These are phyloP conservation scores for Myotis vivesi DNA, from an alignment of 2,797 vertebrate genomes.

Conservation along the genomic window DNA sequence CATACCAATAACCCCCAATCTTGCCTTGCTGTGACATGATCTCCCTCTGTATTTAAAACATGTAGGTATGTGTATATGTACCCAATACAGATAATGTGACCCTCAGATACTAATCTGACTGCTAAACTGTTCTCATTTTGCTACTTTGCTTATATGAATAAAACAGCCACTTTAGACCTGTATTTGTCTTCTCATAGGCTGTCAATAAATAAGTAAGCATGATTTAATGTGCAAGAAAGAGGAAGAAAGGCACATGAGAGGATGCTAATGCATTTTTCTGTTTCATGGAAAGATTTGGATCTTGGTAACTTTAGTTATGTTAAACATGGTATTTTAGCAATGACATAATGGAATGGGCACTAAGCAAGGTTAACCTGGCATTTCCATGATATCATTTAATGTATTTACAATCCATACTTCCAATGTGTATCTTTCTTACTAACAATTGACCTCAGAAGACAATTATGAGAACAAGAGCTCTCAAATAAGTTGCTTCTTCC, in stretches of 20 bases:
- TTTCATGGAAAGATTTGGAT: neutral
- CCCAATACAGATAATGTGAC: neutral
- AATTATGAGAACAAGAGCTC: neutral
- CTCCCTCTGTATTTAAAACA: neutral
- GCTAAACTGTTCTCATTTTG: neutral
- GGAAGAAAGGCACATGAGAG: neutral
- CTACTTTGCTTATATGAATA: neutral
- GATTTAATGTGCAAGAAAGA: neutral
- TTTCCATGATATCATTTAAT: neutral
- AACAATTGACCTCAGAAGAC: neutral
- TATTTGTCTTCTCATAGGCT: neutral
- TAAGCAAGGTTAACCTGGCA: neutral
- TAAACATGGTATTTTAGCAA: neutral
- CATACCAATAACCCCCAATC: neutral
- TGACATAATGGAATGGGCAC: neutral
- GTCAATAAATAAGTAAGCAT: neutral
- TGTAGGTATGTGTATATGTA: neutral
- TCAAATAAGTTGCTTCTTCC: neutral
- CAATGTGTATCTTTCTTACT: neutral
- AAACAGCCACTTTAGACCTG: neutral
- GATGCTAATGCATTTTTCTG: too few relatives aligned
- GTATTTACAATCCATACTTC: neutral
- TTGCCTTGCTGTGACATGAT: too few relatives aligned
- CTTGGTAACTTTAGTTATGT: neutral
- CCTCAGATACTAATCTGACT: neutral